Conservation (phyloP, 1,140 invertebrate species). For the Rhynchophorus ferrugineus region DNA sequence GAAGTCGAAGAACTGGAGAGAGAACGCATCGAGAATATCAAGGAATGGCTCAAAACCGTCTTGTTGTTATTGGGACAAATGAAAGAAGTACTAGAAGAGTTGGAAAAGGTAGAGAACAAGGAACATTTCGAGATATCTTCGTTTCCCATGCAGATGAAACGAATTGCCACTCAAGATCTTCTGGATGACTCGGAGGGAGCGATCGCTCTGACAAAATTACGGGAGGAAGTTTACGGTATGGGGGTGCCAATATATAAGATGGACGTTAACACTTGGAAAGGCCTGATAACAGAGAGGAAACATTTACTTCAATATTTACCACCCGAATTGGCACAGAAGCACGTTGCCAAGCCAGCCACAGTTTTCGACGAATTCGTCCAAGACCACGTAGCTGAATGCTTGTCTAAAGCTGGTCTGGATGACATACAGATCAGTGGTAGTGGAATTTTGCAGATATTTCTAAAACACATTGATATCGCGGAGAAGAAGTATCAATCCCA, state of each 20-base stretch:
- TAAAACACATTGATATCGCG: constrained; percentile 36
- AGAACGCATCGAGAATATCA: constrained; percentile 19
- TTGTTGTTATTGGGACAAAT: constrained; percentile 11
- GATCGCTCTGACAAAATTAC: constrained; percentile 14
- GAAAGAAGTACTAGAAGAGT: constrained; percentile 3
- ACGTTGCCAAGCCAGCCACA: constrained; percentile 21
- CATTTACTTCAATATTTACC: constrained; percentile 27
- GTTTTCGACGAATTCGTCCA: constrained; percentile 31
- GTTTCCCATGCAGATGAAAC: constrained; percentile 25
- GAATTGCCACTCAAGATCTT: constrained; percentile 10
- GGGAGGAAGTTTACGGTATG: constrained; percentile 15
- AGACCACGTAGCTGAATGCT: constrained; percentile 36
- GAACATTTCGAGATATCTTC: constrained; percentile 27
- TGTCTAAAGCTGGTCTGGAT: constrained; percentile 36
- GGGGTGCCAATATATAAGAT: constrained; percentile 16
- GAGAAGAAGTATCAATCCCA: constrained; percentile 35
- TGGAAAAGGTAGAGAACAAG: constrained; percentile 15
- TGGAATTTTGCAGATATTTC: constrained; percentile 35
- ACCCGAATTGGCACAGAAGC: constrained; percentile 18
- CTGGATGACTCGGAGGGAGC: constrained; percentile 20
- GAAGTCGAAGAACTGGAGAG: constrained; percentile 17
- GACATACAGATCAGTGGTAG: constrained; percentile 35
- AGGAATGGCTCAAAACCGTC: constrained; percentile 19
- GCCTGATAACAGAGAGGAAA: constrained; percentile 17
- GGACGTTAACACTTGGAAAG: constrained; percentile 12